Evolutionary conservation across 2,888 invertebrate genomes (phyloP).

Genomic region (Caenorhabditis drosophilae): DNA sequence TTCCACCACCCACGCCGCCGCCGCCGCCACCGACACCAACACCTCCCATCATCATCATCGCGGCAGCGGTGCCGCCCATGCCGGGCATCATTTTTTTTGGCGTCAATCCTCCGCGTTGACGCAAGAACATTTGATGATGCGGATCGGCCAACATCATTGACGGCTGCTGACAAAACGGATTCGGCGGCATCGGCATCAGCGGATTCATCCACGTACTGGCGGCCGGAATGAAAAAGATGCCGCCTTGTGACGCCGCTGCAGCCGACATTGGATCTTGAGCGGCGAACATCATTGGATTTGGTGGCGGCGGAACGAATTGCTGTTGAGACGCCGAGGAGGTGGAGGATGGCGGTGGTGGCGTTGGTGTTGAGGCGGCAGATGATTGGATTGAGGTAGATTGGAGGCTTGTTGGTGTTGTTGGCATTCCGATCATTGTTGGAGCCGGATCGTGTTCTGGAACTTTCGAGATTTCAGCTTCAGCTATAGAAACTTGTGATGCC

Average conservation of each 20-base stretch:
- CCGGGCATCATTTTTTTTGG: too few species aligned
- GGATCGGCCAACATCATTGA: too few species aligned
- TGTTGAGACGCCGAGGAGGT: slow-evolving; percentile 18
- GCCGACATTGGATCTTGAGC: slow-evolving; percentile 17
- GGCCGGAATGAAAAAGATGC: slow-evolving; percentile 59
- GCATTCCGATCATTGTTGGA: slow-evolving; percentile 23
- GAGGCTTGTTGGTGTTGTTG: too few species aligned
- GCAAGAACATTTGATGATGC: slow-evolving; percentile 41
- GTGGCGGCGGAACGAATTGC: slow-evolving; percentile 28
- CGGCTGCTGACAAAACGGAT: slow-evolving; percentile 44
- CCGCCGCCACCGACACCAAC: too few species aligned
- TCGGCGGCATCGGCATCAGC: slow-evolving; percentile 44
- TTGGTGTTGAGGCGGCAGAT: slow-evolving; percentile 10
- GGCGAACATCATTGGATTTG: slow-evolving; percentile 34
- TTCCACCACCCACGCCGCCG: too few species aligned
- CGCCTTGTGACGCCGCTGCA: slow-evolving; percentile 32
- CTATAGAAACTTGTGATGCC: too few species aligned
- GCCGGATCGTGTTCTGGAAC: slow-evolving; percentile 38
- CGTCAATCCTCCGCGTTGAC: slow-evolving; percentile 43
- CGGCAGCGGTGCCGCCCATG: too few species aligned
- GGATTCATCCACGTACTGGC: slow-evolving; percentile 48
- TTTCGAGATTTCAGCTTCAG: too few species aligned
- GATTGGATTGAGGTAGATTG: slow-evolving; percentile 7
- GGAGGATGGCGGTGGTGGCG: slow-evolving; percentile 17
- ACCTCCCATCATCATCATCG: too few species aligned